A percentile compares a stretch with the other conserved stretches of the same genome.
Conservation (phyloP, 2,888 invertebrate genomes). For the Chloromyia formosa region DNA sequence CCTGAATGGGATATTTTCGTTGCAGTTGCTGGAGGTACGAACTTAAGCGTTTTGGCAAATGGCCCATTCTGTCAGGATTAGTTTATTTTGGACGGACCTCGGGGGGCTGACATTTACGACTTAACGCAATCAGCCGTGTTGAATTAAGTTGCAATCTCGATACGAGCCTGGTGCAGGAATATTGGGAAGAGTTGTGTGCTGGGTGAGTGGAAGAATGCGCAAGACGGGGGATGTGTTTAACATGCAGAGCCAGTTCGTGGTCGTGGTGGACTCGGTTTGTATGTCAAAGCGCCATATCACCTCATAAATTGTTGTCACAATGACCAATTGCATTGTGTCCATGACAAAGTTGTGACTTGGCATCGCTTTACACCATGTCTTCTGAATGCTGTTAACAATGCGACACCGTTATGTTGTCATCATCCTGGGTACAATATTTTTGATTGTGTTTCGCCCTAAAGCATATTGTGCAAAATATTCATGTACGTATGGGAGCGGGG, state of each 20-base stretch:
- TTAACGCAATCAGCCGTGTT: slow-evolving; percentile 44
- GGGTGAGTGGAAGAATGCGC: neutral
- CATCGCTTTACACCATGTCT: slow-evolving; percentile 26
- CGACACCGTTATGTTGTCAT: slow-evolving; percentile 17
- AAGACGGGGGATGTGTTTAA: slow-evolving; percentile 1
- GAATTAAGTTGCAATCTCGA: slow-evolving; percentile 25
- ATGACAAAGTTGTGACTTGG: slow-evolving; percentile 41
- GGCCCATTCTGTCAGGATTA: slow-evolving; percentile 42
- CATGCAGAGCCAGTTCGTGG: slow-evolving; percentile 14
- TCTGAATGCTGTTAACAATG: slow-evolving; percentile 30
- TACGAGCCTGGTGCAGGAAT: neutral
- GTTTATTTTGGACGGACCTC: slow-evolving; percentile 28
- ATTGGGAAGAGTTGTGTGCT: neutral
- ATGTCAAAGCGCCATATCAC: slow-evolving; percentile 33
- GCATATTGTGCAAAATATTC: no score
- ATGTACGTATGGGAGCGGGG: no score
- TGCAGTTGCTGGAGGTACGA: slow-evolving; percentile 34
- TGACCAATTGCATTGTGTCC: slow-evolving; percentile 41
- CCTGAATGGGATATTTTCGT: slow-evolving; percentile 23
- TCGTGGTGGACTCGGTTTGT: slow-evolving; percentile 13
- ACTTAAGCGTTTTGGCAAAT: slow-evolving; percentile 36
- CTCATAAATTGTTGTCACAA: slow-evolving; percentile 36
- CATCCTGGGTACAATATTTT: slow-evolving; percentile 34
- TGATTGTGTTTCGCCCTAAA: neutral
- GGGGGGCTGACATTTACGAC: slow-evolving; percentile 42